These are phyloP conservation scores for Drosophila trapezifrons DNA, from an alignment of 1,140 invertebrate genomes.

Conservation along the genomic window DNA sequence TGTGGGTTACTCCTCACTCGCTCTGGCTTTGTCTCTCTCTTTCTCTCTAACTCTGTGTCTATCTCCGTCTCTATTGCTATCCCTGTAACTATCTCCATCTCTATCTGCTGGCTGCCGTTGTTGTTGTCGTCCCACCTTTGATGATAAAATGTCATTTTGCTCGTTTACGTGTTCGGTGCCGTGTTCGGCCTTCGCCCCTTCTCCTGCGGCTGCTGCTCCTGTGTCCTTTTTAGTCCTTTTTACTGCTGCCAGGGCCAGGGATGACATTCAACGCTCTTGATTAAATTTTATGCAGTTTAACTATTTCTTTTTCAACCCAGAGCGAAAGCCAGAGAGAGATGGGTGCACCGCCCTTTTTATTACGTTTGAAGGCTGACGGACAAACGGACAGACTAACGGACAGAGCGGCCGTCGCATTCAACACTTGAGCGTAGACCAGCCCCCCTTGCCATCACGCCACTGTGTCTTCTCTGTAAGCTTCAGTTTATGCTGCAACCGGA, in stretches of 20 bases:
- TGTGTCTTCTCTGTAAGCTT: constrained; percentile 67
- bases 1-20: constrained; percentile 36
- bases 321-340: not conserved
- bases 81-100: constrained; percentile 40
- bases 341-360: constrained; percentile 56
- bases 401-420: constrained; percentile 49
- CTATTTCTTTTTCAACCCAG: constrained; percentile 58
- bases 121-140: constrained; percentile 66
- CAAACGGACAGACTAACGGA: constrained; percentile 28
- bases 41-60: not conserved
- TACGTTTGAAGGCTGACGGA: constrained; percentile 69
- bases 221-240: constrained; percentile 23
- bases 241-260: constrained; percentile 61
- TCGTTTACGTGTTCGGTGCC: constrained; percentile 73
- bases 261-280: constrained; percentile 82
- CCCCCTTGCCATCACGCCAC: constrained; percentile 4
- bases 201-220: constrained; percentile 8
- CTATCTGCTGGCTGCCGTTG: constrained; percentile 41
- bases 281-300: constrained; percentile 83
- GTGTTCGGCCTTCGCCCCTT: constrained; percentile 32
- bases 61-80: constrained; percentile 38
- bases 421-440: constrained; percentile 57
- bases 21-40: constrained; percentile 11
- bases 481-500: constrained; percentile 80
- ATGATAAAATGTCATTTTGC: constrained; percentile 83